A percentile compares a stretch with the other conserved stretches of the same genome.
phyloP scores from a whole-genome alignment of 2,797 vertebrate species.

The Lateolabrax maculatus region DNA sequence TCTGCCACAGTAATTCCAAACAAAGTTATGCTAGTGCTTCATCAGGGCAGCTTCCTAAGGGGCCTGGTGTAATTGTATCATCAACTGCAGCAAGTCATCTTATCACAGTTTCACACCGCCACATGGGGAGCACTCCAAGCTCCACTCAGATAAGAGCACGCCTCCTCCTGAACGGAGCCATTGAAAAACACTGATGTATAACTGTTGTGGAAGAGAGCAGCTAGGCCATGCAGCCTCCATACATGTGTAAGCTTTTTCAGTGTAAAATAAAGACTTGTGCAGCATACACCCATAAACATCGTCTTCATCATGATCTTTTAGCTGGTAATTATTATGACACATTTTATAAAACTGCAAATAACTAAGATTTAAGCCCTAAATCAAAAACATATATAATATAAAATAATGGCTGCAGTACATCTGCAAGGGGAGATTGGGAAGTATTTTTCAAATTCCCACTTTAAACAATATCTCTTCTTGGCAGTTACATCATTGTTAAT shows the following conservation, averaged over 20 bases:
- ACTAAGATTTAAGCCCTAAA: background rate
- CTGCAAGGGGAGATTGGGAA: background rate
- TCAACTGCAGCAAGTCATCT: constrained; percentile 46
- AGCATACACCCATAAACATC: background rate
- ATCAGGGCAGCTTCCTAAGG: constrained; percentile 54
- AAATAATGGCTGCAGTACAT: background rate
- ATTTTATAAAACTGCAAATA: constrained; percentile 11
- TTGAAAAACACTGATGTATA: constrained; percentile 14
- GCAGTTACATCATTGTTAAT: background rate
- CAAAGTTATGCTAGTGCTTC: constrained; percentile 64
- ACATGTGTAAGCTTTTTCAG: constrained; percentile 2
- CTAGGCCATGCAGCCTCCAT: background rate
- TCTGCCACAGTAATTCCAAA: constrained; percentile 68
- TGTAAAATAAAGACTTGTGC: background rate
- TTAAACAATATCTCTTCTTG: background rate
- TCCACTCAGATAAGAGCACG: constrained; percentile 26
- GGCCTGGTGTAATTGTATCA: constrained; percentile 63
- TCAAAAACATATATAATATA: background rate
- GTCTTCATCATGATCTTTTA: background rate
- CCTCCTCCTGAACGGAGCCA: constrained; percentile 17
- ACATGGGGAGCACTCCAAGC: constrained; percentile 40
- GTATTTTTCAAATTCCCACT: background rate
- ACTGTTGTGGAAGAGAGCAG: background rate
- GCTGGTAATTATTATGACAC: constrained; percentile 3
- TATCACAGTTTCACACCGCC: constrained; percentile 6